phyloP scores from a whole-genome alignment of 2,113 vertebrate species.

The Bagarius yarrelli region DNA sequence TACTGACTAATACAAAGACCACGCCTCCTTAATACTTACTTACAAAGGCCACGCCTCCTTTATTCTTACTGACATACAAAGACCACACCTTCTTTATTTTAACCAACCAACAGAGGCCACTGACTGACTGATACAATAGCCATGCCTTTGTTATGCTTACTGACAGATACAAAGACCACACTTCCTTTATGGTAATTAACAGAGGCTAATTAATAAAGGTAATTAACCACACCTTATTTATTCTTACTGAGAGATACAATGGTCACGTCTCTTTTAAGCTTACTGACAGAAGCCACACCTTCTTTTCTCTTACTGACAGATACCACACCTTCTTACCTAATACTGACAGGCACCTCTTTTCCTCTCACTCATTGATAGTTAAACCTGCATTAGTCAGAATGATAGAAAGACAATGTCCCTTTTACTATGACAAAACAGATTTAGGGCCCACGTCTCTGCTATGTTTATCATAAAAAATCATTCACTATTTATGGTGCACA shows the following conservation, averaged over 20 bases:
- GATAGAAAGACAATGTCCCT: too few species aligned
- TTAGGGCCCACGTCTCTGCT: too few species aligned
- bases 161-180: neutral
- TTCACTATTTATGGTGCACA: neutral
- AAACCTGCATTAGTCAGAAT: too few species aligned
- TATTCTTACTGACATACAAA: neutral
- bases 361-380: too few species aligned
- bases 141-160: neutral
- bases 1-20: neutral
- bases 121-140: neutral
- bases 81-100: neutral
- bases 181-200: neutral
- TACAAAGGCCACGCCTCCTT: neutral
- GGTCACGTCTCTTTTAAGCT: neutral
- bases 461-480: neutral
- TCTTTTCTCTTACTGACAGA: neutral
- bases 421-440: too few species aligned
- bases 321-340: too few species aligned
- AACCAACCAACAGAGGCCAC: too few species aligned
- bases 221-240: neutral
- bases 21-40: neutral
- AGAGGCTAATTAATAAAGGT: too few species aligned
- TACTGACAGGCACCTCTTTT: neutral
- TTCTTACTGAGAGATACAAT: neutral
- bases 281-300: neutral